phyloP scores from a whole-genome alignment of 1,140 invertebrate genomes.

The Saccostrea echinata region DNA sequence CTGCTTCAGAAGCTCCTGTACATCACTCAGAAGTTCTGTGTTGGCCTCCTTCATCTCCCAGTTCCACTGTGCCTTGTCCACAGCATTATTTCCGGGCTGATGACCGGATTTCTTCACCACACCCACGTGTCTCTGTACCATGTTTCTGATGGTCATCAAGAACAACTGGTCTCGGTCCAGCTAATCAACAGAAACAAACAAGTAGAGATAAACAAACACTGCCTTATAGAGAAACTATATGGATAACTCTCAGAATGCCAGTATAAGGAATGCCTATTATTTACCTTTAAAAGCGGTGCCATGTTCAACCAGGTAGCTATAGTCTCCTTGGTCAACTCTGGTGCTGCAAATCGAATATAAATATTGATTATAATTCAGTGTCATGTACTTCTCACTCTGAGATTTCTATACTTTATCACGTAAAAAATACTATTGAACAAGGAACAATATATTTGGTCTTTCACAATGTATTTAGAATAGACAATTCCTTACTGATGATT shows the following conservation, averaged over 20 bases:
- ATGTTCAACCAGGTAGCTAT: slow-evolving; percentile 68
- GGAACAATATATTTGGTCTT: too few relatives aligned
- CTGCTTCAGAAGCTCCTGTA: slow-evolving; percentile 61
- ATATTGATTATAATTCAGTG: too few relatives aligned
- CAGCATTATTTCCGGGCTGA: background rate
- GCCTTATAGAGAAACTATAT: too few relatives aligned
- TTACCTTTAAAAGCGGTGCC: slow-evolving; percentile 53
- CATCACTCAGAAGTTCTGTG: slow-evolving; percentile 58
- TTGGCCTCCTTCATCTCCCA: slow-evolving; percentile 69
- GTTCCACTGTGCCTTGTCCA: slow-evolving; percentile 66
- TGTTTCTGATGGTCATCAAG: slow-evolving; percentile 70
- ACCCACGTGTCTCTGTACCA: slow-evolving; percentile 61
- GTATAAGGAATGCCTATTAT: background rate
- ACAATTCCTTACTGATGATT: slow-evolving; percentile 70
- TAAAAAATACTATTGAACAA: too few relatives aligned
- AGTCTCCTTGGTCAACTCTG: slow-evolving; percentile 70
- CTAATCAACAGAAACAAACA: slow-evolving; percentile 52
- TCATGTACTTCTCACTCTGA: too few relatives aligned
- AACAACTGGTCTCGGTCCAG: slow-evolving; percentile 69
- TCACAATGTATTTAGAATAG: too few relatives aligned
- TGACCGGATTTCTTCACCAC: slow-evolving; percentile 37
- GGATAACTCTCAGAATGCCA: too few relatives aligned
- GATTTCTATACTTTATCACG: too few relatives aligned
- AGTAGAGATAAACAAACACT: too few relatives aligned
- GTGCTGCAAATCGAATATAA: slow-evolving; percentile 60